Percentiles rank a stretch among this genome's conserved stretches.
Conservation (phyloP, 2,888 invertebrate species). For the Ditylenchus weischeri region DNA sequence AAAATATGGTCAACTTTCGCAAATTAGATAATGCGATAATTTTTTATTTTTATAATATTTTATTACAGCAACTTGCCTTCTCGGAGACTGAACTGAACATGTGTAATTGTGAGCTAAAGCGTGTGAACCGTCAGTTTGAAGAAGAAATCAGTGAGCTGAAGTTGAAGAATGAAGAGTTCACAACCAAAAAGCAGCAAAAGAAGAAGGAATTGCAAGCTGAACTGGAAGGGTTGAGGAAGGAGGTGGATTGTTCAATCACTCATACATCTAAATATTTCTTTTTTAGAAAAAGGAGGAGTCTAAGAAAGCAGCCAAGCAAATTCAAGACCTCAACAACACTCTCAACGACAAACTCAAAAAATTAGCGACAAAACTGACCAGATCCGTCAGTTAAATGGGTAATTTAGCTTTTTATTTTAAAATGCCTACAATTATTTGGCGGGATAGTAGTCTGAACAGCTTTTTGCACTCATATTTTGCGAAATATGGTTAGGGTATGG, state of each 20-base stretch:
- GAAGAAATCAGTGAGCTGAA: slow-evolving; percentile 32
- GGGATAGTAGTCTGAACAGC: too few relatives aligned
- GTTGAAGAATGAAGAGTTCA: slow-evolving; percentile 27
- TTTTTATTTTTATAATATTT: slow-evolving; percentile 1
- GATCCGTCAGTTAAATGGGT: slow-evolving; percentile 17
- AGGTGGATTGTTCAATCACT: slow-evolving; percentile 14
- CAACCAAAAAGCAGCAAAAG: slow-evolving; percentile 36
- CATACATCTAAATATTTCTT: neutral
- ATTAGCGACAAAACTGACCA: slow-evolving; percentile 8
- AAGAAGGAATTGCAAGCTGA: slow-evolving; percentile 35
- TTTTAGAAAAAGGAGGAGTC: slow-evolving; percentile 31
- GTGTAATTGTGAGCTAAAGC: slow-evolving; percentile 32
- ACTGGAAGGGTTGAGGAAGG: slow-evolving; percentile 27
- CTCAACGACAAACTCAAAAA: slow-evolving; percentile 18
- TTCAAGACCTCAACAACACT: slow-evolving; percentile 17
- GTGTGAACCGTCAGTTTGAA: slow-evolving; percentile 26
- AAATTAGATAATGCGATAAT: neutral
- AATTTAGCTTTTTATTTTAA: slow-evolving; percentile 1
- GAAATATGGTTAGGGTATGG: too few relatives aligned
- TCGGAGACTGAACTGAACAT: slow-evolving; percentile 38
- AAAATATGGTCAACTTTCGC: neutral
- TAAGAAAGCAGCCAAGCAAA: slow-evolving; percentile 10
- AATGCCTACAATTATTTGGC: too few relatives aligned
- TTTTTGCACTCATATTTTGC: too few relatives aligned
- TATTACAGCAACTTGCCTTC: slow-evolving; percentile 34